These are phyloP conservation scores for Brachionus plicatilis DNA, from an alignment of 1,140 invertebrate species.

Conservation along the genomic window DNA sequence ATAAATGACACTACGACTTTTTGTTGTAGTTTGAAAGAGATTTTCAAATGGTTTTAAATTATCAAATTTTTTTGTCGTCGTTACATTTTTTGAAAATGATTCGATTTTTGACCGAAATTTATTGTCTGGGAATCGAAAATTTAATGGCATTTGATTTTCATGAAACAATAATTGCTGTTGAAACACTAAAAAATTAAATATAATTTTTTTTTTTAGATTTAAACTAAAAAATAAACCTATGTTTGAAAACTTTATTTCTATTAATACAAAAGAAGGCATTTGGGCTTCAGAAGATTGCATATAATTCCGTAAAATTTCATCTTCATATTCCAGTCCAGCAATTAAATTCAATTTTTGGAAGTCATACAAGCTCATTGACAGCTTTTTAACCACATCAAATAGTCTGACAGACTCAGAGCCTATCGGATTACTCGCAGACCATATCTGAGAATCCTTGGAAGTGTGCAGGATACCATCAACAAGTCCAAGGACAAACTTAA, in stretches of 20 bases:
- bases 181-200: not conserved
- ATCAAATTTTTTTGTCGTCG: not conserved
- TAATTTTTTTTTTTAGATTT: too few species aligned
- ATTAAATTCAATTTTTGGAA: constrained; percentile 7
- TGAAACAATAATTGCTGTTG: not conserved
- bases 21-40: not conserved
- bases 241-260: not conserved
- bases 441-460: constrained; percentile 16
- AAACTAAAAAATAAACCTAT: not conserved
- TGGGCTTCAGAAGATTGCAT: not conserved
- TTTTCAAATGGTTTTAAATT: not conserved
- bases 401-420: constrained; percentile 14
- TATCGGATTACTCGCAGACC: not conserved
- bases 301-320: not conserved
- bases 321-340: not conserved
- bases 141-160: not conserved
- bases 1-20: not conserved
- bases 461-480: not conserved
- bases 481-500: not conserved
- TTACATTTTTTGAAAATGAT: not conserved
- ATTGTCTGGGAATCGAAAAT: constrained; percentile 1
- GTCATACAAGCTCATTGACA: not conserved
- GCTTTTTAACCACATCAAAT: not conserved
- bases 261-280: not conserved
- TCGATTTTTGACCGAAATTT: not conserved